Evolutionary conservation across 1,140 invertebrate genomes (phyloP), one percentile per base, ranked within the genome.

Genomic region (Zaprionus nigranus): DNA sequence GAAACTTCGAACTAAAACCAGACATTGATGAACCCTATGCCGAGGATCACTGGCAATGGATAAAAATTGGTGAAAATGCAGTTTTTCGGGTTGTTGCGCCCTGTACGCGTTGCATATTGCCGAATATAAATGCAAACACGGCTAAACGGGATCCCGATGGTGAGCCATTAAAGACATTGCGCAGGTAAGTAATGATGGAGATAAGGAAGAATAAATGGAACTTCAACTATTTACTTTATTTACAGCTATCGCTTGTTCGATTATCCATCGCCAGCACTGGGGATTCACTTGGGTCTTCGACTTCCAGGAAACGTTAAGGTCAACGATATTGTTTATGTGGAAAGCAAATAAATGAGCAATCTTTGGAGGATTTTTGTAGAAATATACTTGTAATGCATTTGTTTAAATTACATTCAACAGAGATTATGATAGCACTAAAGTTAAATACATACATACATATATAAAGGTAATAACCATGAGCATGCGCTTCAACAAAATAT

Each of bases 111-210:
- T 95, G 95, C 79, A 93, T 95, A 20, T 90, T 95, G 0, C 94
- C 94, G 0, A 95, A 95, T 6, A 92, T 96, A 2, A 92, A 95
- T 93, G 93, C 94, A 5, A 93, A 94, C 46, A 94, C 93, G 0
- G 95, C 93, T 0, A 74, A 85, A 28, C 94, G 94, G 54, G 85
- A 94, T 83, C 58, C 90, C 0, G 93, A 94, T 36, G 79, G 92
- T 0, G 94, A 95, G 60, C 95, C 95, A 2, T 74, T 95, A 0
- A 95, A 94, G 64, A 94, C 94, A 5, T 82, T 95, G 0, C 90
- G 82, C 40, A 88, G 74, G 87, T 93, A 75, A 46, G 30, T 51
- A 2, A n/a, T 38, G 13, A 11, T n/a, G 17, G 9, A 7, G 40
- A 46, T 46, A 46, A 46, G 15, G 0, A 17, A 0, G 17, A 17